phyloP scores from a whole-genome alignment of 2,888 invertebrate species.

The Uropetala carovei region DNA sequence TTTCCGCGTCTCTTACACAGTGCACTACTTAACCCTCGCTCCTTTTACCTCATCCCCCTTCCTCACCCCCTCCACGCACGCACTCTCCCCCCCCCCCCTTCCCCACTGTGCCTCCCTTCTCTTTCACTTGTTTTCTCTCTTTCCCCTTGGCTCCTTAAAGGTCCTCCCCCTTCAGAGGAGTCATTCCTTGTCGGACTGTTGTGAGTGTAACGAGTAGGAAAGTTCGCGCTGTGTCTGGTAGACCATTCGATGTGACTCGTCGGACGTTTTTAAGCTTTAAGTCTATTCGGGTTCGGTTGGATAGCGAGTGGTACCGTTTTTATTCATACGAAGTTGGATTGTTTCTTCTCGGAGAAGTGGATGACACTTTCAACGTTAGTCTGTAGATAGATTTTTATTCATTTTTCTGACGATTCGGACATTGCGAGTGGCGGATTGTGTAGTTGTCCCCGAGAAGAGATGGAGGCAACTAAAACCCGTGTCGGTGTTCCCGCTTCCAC shows the following conservation, averaged over 20 bases:
- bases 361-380: neutral
- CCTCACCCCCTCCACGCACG: neutral
- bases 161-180: neutral
- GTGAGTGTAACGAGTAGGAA: neutral
- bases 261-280: neutral
- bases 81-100: neutral
- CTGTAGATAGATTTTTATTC: neutral
- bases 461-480: neutral
- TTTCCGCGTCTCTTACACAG: neutral
- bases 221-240: neutral
- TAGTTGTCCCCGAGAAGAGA: neutral
- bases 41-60: neutral
- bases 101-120: no score
- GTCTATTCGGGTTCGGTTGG: neutral
- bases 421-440: neutral
- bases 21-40: conserved; percentile 32
- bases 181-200: conserved; percentile 4
- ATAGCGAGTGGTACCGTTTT: neutral
- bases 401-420: neutral
- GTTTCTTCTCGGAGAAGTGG: neutral
- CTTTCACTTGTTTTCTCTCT: neutral
- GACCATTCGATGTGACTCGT: neutral
- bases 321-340: neutral
- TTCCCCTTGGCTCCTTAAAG: neutral
- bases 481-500: neutral